Percentiles rank a stretch among this genome's conserved stretches.
Conservation (phyloP, 2,113 vertebrate species). For the Acrocephalus arundinaceus region DNA sequence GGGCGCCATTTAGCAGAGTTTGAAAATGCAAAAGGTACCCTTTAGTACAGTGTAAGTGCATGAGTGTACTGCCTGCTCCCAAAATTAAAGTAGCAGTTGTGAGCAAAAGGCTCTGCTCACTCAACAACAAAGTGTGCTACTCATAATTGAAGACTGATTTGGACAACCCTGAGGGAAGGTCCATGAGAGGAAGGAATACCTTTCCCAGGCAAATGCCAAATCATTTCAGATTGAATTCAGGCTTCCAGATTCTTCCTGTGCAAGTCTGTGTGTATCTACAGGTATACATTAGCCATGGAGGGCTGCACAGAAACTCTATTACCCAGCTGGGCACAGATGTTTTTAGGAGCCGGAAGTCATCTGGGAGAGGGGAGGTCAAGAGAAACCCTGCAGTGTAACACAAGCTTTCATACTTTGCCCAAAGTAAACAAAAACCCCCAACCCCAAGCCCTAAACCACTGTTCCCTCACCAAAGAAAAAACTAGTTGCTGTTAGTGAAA, state of each 20-base stretch:
- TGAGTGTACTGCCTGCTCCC: not conserved
- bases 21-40: not conserved
- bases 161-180: not conserved
- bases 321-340: not conserved
- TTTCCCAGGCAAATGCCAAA: not conserved
- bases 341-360: not conserved
- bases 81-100: not conserved
- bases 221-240: not conserved
- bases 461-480: not conserved
- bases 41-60: not conserved
- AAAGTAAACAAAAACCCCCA: not conserved
- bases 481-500: not conserved
- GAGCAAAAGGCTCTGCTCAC: not conserved
- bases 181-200: not conserved
- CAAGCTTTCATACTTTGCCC: not conserved
- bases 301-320: not conserved
- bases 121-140: not conserved
- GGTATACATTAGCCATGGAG: not conserved
- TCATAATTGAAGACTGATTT: not conserved
- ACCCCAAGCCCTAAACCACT: not conserved
- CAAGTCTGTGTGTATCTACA: not conserved
- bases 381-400: not conserved
- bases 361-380: not conserved
- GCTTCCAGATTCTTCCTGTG: not conserved
- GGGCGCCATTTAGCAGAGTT: not conserved